These are phyloP conservation scores for Beroe forskalii DNA, from an alignment of 37 sponge, comb jelly and placozoan genomes.

Conservation along the genomic window DNA sequence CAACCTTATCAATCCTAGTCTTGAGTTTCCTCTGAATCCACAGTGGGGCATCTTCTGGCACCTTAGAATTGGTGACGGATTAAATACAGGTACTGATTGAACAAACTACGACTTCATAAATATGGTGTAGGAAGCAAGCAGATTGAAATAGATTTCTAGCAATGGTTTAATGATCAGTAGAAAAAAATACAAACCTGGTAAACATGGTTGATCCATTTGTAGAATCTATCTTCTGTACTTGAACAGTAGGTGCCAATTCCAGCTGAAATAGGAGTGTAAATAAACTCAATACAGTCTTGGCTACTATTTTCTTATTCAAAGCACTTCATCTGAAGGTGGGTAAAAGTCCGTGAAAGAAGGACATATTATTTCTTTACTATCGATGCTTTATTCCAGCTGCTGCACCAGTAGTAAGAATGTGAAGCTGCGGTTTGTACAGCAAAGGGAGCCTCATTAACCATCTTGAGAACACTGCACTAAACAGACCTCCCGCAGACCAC, in stretches of 20 bases:
- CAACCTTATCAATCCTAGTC: constrained; percentile 19
- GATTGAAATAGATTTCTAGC: too few relatives aligned
- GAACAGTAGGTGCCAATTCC: constrained; percentile 32
- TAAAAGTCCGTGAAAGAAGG: too few relatives aligned
- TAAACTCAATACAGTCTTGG: too few relatives aligned
- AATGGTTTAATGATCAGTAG: too few relatives aligned
- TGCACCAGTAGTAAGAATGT: not conserved
- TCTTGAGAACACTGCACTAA: not conserved
- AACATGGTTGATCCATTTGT: constrained; percentile 10
- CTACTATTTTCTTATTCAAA: too few relatives aligned
- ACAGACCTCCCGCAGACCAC: constrained; percentile 25
- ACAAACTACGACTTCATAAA: not conserved
- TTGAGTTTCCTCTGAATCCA: constrained; percentile 54
- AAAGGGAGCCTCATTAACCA: constrained; percentile 26
- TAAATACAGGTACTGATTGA: too few relatives aligned
- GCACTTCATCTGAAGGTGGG: too few relatives aligned
- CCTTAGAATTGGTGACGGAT: constrained; percentile 8
- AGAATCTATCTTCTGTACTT: constrained; percentile 28
- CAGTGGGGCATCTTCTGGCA: constrained; percentile 61
- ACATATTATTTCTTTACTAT: too few relatives aligned
- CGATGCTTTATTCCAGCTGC: too few relatives aligned
- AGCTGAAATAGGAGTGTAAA: not conserved
- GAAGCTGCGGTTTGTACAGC: constrained; percentile 52
- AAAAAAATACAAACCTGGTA: constrained; percentile 12
- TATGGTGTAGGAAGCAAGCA: too few relatives aligned